These are phyloP conservation scores for Drosophila funebris DNA, from an alignment of 1,140 invertebrate genomes.

Conservation along the genomic window DNA sequence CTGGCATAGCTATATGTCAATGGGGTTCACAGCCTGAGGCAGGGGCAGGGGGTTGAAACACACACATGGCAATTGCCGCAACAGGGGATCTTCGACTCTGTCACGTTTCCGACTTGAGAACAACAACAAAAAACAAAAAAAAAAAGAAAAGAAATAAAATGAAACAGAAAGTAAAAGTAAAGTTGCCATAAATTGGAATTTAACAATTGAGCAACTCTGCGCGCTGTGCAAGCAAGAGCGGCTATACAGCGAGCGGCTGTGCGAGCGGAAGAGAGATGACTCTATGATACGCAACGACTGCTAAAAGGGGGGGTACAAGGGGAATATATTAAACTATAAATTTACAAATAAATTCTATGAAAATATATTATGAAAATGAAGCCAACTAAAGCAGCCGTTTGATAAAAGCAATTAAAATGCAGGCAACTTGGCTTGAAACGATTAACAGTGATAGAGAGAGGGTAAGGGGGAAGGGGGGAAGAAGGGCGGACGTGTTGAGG, in stretches of 20 bases:
- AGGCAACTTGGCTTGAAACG: background rate
- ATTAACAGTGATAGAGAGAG: background rate
- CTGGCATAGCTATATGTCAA: background rate
- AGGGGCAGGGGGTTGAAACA: constrained; percentile 31
- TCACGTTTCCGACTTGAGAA: background rate
- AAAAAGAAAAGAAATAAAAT: constrained; percentile 9
- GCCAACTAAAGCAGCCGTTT: constrained; percentile 5
- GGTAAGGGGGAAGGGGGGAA: no score
- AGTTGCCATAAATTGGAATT: constrained; percentile 28
- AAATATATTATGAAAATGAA: constrained; percentile 2
- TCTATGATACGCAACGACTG: constrained; percentile 3
- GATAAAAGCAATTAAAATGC: constrained; percentile 5
- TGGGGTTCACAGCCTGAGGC: background rate
- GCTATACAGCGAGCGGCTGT: background rate
- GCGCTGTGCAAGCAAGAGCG: constrained; percentile 8
- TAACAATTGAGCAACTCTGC: constrained; percentile 20
- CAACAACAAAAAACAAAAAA: background rate
- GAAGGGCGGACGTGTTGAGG: background rate
- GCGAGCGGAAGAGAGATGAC: constrained; percentile 24
- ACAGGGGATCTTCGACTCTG: constrained; percentile 14
- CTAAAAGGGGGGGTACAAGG: background rate
- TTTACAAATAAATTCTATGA: constrained; percentile 6
- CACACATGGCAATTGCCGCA: background rate
- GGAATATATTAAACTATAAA: constrained; percentile 16
- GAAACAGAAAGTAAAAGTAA: constrained; percentile 8